phyloP scores from a whole-genome alignment of 2,888 invertebrate genomes.

The Athripsodes cinereus region DNA sequence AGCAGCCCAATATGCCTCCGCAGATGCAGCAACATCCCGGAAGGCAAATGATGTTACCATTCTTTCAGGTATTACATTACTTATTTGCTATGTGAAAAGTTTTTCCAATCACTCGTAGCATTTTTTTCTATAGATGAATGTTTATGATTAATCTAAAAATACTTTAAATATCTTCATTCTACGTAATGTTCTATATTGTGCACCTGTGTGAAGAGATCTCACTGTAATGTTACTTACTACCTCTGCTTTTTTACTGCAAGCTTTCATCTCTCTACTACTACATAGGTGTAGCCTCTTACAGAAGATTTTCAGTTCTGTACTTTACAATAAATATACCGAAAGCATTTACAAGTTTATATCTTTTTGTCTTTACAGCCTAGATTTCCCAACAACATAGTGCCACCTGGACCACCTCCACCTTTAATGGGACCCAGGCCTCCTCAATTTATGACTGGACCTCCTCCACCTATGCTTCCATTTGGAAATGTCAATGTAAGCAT shows the following conservation, averaged over 20 bases:
- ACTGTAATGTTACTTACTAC: too few species aligned
- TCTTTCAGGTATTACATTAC: constrained; percentile 17
- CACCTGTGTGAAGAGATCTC: too few species aligned
- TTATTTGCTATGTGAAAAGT: background rate
- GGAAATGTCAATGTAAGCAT: constrained; percentile 30
- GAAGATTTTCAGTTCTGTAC: background rate
- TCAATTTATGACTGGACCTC: constrained; percentile 43
- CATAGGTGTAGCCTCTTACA: too few species aligned
- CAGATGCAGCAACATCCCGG: constrained; percentile 27
- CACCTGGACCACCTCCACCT: constrained; percentile 44
- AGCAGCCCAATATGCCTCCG: constrained; percentile 28
- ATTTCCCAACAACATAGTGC: constrained; percentile 41
- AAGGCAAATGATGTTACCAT: constrained; percentile 19
- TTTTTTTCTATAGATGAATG: too few species aligned
- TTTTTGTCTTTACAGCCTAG: constrained; percentile 36
- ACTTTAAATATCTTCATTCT: too few species aligned
- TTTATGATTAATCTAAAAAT: too few species aligned
- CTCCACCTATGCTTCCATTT: constrained; percentile 22
- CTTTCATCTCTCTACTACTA: too few species aligned
- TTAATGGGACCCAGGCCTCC: constrained; percentile 34
- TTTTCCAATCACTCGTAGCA: too few species aligned
- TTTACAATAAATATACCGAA: too few species aligned
- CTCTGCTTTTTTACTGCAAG: too few species aligned
- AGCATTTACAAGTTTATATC: background rate
- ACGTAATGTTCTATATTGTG: too few species aligned